Evolutionary conservation across 2,888 invertebrate species (phyloP), one percentile per base, ranked within the genome.

Genomic region (Cistogaster globosa): DNA sequence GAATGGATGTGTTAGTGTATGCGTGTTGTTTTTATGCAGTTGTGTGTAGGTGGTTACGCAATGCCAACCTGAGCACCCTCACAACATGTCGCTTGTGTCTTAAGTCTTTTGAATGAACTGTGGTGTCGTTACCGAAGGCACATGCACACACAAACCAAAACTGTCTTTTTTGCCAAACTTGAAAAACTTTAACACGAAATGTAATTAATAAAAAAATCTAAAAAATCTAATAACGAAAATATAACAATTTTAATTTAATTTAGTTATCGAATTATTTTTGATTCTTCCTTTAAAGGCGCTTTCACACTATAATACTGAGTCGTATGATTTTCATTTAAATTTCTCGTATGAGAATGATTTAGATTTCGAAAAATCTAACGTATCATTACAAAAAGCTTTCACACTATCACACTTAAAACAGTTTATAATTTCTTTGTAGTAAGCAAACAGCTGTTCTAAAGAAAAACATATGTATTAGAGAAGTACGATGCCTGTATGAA

Each of bases 41-140:
- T 32, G 32, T 32, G 57, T 63, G 81, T 81, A 42, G 72, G 72
- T 51, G 80, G 80, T 55, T 63, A 53, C 51, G 18, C 9, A 53
- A 53, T 22, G 6, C 32, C 71, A 57, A 42, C 51, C 55, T 55
- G 57, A 42, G 82, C 88, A 88, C 88, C 87, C 87, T 88, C 88
- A 87, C 88, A 88, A 88, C 87, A 89, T 88, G 88, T 86, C 87
- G 90, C 88, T 90, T 88, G 90, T 86, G 88, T 87, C 87, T 88
- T 86, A 88, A 91, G 89, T 91, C 90, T 90, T 90, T 89, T 88
- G 90, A 88, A 86, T 86, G 86, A 87, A 87, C 87, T 78, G 53
- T 53, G 71, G 69, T 53, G 14, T 16, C 76, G 32, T 12, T n/a
- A 26, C 51, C 18, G 26, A 38, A 42, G 42, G 38, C 53, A 58